Evolutionary conservation across 2,888 invertebrate genomes (phyloP).

Genomic region (Exocentrus adspersus): DNA sequence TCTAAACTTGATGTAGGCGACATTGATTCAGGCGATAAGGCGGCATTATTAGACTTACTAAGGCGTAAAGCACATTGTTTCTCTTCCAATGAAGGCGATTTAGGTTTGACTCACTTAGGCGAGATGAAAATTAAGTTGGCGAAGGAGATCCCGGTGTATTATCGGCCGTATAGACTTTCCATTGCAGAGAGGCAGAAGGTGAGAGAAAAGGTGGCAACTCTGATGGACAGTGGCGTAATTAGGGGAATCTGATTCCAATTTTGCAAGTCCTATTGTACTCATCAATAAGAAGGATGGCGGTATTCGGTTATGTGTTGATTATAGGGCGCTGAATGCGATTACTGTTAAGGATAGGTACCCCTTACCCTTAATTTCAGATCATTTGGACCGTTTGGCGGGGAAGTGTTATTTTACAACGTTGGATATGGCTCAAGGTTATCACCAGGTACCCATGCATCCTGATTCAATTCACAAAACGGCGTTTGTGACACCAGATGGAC

Average conservation of each 20-base stretch:
- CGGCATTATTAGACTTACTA: not conserved
- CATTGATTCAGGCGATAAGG: not conserved
- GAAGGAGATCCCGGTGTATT: constrained; percentile 33
- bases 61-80: constrained; percentile 25
- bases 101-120: constrained; percentile 37
- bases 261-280: no score
- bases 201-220: constrained; percentile 31
- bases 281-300: no score
- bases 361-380: no score
- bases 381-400: no score
- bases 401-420: no score
- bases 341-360: no score
- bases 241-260: constrained; percentile 34
- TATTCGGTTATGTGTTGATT: no score
- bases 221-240: constrained; percentile 28
- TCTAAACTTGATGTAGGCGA: not conserved
- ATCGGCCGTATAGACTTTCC: constrained; percentile 41
- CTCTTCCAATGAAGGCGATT: constrained; percentile 22
- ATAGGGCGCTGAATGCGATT: no score
- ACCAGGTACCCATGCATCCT: no score
- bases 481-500: no score
- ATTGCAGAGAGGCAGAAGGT: constrained; percentile 35
- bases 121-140: constrained; percentile 34
- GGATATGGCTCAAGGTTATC: no score
- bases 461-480: no score